A percentile compares a stretch with the other conserved stretches of the same genome.
phyloP scores from a whole-genome alignment of 2,797 vertebrate genomes.

The Nasua narica region DNA sequence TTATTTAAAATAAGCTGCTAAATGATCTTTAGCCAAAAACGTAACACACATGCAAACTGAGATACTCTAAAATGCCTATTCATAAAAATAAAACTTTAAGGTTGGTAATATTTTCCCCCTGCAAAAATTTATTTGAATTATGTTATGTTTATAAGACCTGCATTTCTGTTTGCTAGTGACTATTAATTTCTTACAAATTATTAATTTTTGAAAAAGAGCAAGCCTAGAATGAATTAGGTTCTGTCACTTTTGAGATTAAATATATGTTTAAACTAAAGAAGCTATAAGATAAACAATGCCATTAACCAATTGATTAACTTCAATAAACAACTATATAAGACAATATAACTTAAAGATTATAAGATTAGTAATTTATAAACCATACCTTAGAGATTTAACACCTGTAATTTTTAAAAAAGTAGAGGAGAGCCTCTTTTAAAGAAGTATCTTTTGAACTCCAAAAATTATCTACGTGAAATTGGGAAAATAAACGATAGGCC shows the following conservation, averaged over 20 bases:
- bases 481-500: neutral
- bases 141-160: neutral
- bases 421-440: neutral
- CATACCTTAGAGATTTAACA: neutral
- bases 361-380: neutral
- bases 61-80: constrained; percentile 29
- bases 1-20: neutral
- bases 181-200: neutral
- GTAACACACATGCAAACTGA: neutral
- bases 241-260: neutral
- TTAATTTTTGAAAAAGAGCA: neutral
- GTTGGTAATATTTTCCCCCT: neutral
- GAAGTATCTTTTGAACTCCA: neutral
- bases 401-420: neutral
- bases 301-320: neutral
- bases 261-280: neutral
- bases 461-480: neutral
- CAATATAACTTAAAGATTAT: neutral
- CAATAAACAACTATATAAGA: neutral
- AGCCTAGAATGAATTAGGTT: neutral
- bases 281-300: neutral
- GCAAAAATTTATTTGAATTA: neutral
- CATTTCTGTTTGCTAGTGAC: neutral
- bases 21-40: constrained; percentile 4
- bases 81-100: neutral